Evolutionary conservation across 2,888 invertebrate genomes (phyloP), one percentile per base, ranked within the genome.

Genomic region (Amphimallon solstitiale): DNA sequence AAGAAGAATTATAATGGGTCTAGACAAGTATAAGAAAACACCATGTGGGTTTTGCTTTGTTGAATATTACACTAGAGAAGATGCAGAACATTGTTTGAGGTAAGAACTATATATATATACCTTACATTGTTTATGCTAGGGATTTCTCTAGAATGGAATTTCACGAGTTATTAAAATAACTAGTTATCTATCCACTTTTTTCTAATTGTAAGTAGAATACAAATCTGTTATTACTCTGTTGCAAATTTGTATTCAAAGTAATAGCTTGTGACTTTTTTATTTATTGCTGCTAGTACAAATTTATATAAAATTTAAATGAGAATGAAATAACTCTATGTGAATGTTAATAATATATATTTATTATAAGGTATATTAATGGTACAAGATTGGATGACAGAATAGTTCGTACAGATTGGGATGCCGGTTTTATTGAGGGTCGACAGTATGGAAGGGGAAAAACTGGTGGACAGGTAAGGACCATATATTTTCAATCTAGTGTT

Each of bases 31-130:
- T 80, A 95, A 94, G 78, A 98, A 98, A 82, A 99, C 98, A 0
- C 99, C 99, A 0, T 99, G 99, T 85, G 99, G 99, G 1, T 99
- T 99, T 82, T 99, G 98, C 81, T 99, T 99, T 83, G 91, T 99
- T 1, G 99, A 99, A 86, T 99, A 93, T 83, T 94, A 94, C 77
- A 83, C 83, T 15, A 86, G 94, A 74, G 75, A 76, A 0, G 93
- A 94, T 81, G 88, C 92, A 1, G 94, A 94, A 80, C 86, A 89
- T 73, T 91, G 93, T 79, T 91, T 94, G 89, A 88, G 90, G 89
- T 89, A 78, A 75, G 62, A 49, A n/a, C n/a, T n/a, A n/a, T n/a
- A n/a, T n/a, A n/a, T n/a, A n/a, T n/a, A n/a, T 37, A 15, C 40
- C n/a, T 29, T 19, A 49, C n/a, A 15, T 29, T 2, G 10, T 49